Conservation (phyloP, 1,140 invertebrate genomes). For the Augochlora pura region DNA sequence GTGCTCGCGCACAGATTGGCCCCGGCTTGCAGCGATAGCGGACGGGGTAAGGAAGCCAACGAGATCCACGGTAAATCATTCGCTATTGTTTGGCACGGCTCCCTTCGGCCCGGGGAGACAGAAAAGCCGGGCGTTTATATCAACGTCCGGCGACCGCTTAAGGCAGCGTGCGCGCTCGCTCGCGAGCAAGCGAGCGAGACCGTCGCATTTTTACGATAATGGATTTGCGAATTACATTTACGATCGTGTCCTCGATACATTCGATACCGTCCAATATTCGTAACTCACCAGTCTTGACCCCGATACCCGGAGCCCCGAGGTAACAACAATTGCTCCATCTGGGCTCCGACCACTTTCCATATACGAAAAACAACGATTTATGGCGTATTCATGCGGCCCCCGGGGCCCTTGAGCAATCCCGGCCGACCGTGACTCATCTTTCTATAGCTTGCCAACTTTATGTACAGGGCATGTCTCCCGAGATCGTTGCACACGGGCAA, state of each 20-base stretch:
- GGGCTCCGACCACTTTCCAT: background rate
- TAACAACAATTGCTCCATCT: background rate
- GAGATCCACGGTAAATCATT: slow-evolving; percentile 45
- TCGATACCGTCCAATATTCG: slow-evolving; percentile 14
- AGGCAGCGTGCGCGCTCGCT: background rate
- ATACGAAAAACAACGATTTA: slow-evolving; percentile 1
- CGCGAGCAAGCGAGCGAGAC: background rate
- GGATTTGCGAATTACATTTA: slow-evolving; percentile 8
- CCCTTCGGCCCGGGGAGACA: slow-evolving; percentile 1
- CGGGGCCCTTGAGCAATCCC: background rate
- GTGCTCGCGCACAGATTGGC: background rate
- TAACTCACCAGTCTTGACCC: slow-evolving; percentile 9
- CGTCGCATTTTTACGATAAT: slow-evolving; percentile 28
- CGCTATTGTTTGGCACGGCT: slow-evolving; percentile 24
- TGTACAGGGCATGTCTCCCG: too few relatives aligned
- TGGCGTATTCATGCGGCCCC: too few relatives aligned
- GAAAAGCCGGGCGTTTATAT: slow-evolving; percentile 12
- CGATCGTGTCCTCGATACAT: slow-evolving; percentile 12
- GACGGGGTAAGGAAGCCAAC: slow-evolving; percentile 21
- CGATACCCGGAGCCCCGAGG: background rate
- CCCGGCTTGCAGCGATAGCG: slow-evolving; percentile 5
- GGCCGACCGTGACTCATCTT: background rate
- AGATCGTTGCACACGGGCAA: too few relatives aligned
- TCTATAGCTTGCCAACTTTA: background rate
- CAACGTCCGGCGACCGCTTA: slow-evolving; percentile 19